phyloP scores from a whole-genome alignment of 2,797 vertebrate genomes.

The Eurystomus glaucurus region DNA sequence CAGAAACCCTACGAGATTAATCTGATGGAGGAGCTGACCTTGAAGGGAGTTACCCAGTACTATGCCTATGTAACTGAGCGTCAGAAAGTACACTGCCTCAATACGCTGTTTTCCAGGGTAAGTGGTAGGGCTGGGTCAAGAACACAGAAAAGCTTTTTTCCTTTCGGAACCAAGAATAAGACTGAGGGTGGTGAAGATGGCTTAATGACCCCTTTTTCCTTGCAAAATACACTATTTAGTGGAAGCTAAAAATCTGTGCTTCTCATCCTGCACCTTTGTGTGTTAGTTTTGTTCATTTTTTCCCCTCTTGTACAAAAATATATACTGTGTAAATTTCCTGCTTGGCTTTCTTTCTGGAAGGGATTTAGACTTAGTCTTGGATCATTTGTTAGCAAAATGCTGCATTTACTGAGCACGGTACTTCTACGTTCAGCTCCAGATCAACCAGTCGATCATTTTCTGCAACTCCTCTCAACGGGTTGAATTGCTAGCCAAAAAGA shows the following conservation, averaged over 20 bases:
- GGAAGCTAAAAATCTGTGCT: not conserved
- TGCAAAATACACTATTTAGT: not conserved
- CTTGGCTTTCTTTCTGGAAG: not conserved
- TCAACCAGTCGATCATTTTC: constrained; percentile 99
- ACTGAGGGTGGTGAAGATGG: not conserved
- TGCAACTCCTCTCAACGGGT: constrained; percentile 99
- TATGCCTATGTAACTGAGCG: constrained; percentile 99
- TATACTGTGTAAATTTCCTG: not conserved
- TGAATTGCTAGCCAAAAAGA: constrained; percentile 99
- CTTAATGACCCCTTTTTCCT: not conserved
- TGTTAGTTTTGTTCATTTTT: not conserved
- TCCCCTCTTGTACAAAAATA: not conserved
- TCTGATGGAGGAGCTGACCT: constrained; percentile 98
- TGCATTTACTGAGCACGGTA: not conserved
- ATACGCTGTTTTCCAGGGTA: constrained; percentile 98
- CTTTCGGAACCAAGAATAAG: not conserved
- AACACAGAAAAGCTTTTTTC: not conserved
- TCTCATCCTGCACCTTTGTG: not conserved
- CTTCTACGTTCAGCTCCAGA: constrained; percentile 91
- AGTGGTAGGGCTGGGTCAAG: constrained; percentile 35
- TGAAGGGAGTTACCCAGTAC: constrained; percentile 99
- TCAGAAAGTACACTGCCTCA: constrained; percentile 99
- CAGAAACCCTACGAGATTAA: constrained; percentile 99
- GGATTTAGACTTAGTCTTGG: not conserved
- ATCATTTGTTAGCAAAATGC: not conserved